phyloP scores from a whole-genome alignment of 2,797 vertebrate genomes.

The Gallirallus australis region DNA sequence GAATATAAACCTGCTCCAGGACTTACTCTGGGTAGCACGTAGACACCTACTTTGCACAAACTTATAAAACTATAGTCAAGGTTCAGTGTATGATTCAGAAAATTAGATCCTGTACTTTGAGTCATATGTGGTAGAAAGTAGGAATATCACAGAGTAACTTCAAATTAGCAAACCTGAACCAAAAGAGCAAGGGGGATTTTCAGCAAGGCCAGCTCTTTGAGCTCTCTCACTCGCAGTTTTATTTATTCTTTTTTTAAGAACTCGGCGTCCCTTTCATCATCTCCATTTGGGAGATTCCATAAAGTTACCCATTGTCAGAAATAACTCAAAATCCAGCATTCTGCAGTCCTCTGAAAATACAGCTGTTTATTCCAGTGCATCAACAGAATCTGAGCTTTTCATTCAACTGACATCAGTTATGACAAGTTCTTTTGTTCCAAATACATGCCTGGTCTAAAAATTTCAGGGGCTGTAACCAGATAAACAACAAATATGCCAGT shows the following conservation, averaged over 20 bases:
- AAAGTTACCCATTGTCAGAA: constrained; percentile 14
- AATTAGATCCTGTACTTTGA: background rate
- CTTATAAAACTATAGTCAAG: background rate
- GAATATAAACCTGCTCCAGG: background rate
- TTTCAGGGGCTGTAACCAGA: background rate
- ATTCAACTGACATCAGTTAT: background rate
- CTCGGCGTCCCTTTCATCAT: background rate
- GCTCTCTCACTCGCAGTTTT: background rate
- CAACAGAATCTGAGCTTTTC: background rate
- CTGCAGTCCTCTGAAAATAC: background rate
- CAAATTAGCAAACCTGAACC: background rate
- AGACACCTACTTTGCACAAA: background rate
- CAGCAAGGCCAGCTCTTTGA: background rate
- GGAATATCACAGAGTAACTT: background rate
- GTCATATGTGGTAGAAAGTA: background rate
- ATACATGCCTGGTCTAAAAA: background rate
- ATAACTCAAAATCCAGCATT: background rate
- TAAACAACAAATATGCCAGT: background rate
- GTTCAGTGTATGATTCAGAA: background rate
- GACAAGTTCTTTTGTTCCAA: background rate
- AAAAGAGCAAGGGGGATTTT: background rate
- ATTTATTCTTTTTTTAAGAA: background rate
- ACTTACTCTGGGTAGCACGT: background rate
- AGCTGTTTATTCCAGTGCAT: background rate
- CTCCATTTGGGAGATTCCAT: constrained; percentile 18